Base-by-base conservation (phyloP, 2,797 vertebrate species). In the Mormyrops boulengeri region DNA sequence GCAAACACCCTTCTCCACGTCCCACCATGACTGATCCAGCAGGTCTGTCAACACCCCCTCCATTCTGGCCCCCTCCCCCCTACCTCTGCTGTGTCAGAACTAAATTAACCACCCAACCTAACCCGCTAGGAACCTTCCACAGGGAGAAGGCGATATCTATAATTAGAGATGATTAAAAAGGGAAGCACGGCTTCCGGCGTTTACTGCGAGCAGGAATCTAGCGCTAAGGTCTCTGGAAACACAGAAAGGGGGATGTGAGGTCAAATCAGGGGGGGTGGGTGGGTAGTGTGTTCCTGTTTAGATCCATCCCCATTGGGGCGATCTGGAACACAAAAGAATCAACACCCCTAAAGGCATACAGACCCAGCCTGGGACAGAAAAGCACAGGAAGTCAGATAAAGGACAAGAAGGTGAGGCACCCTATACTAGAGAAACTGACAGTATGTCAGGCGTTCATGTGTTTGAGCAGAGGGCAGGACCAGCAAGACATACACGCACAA, bases 91-190 rank as follows among this genome's bases (percentile, higher is more conserved):
- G 30, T 14, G 11, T 14, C 17, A 12, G 47, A 44, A 26, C 89
- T 47, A 77, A 88, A 89, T 47, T 87, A 87, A 77, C 47, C 89
- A 62, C 73, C 53, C 73, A 44, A 17, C 44, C 62, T 57, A 47
- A 66, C 73, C 44, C 77, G 26, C n/a, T 19, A 57, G 69, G 89
- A 69, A 53, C n/a, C 69, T 89, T 87, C 89, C 60, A 60, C 12
- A 66, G 87, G 57, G 52, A 88, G 50, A 41, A 88, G 53, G n/a
- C 30, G 2, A 41, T 38, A 19, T 8, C 87, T 88, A 88, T 88
- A 88, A 60, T 90, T 90, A 90, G 87, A 38, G 89, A 12, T 9
- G 19, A 82, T 80, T 88, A 49, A 84, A 47, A 53, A 8, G 69
- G 89, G 85, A 88, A 73, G 53, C 19, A 6, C 1, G 4, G 34